Evolutionary conservation across 2,113 vertebrate species (phyloP), one percentile per base, ranked within the genome.

Genomic region (Struthio camelus): DNA sequence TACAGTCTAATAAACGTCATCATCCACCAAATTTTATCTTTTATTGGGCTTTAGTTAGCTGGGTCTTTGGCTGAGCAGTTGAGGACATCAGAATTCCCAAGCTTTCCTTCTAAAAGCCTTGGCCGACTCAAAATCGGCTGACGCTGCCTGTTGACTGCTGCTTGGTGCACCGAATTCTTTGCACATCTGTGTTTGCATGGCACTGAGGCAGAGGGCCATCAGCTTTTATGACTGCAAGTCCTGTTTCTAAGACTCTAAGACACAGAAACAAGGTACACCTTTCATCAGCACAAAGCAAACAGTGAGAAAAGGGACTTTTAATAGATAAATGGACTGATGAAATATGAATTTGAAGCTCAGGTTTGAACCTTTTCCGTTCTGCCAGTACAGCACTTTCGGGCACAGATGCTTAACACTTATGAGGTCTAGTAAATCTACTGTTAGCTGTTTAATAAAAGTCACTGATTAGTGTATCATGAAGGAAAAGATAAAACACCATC

Each of bases 391-490:
- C 61, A 84, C 17, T 85, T 80, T 89, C 48, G 85, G 81, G 48
- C 34, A 59, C 13, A 85, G 54, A 32, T 89, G 80, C 73, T 87
- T 88, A 94, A 81, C 86, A 70, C 53, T 66, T 93, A 46, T 23
- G 90, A 94, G 36, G 46, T 30, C 76, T 20, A 83, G 77, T 53
- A 59, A 59, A 84, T 89, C 88, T 90, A 38, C 84, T 92, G 32
- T 40, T 91, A 94, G 75, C 7, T 70, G n/a, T 38, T 53, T 91
- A 89, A 93, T 66, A 84, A 81, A 94, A 94, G 28, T 67, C 79
- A 75, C 66, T 86, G 90, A 96, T 96, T 81, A 92, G n/a, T 1
- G 0, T 59, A 54, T 62, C 42, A 64, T 42, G 69, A 90, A 96
- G 56, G 18, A 92, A 80, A 92, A 93, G 36, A 94, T 92, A 90